phyloP scores from a whole-genome alignment of 92 coral and sea anemone species.

The Porites lobata region DNA sequence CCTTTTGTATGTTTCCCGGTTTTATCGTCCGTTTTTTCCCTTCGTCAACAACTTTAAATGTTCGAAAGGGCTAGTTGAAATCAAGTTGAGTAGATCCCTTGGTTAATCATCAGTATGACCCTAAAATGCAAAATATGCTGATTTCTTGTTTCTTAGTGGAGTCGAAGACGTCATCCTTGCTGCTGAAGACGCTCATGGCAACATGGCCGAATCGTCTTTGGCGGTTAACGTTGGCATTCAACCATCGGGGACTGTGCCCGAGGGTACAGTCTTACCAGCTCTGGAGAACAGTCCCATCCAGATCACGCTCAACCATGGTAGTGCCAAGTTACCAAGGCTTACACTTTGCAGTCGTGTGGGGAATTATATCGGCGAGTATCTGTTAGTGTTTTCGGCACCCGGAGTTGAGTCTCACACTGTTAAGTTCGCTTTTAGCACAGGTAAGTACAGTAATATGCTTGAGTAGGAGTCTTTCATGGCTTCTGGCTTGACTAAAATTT shows the following conservation, averaged over 20 bases:
- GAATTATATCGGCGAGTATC: constrained; percentile 84
- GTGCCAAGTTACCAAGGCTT: constrained; percentile 80
- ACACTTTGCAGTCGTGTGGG: constrained; percentile 77
- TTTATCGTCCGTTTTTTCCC: not conserved
- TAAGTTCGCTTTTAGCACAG: constrained; percentile 87
- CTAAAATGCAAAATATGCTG: not conserved
- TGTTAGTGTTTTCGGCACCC: constrained; percentile 74
- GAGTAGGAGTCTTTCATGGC: no score
- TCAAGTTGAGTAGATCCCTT: not conserved
- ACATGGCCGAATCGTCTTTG: constrained; percentile 65
- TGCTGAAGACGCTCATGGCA: constrained; percentile 61
- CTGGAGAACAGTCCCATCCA: constrained; percentile 73
- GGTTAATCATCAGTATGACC: not conserved
- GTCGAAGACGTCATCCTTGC: constrained; percentile 68
- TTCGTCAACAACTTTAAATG: not conserved
- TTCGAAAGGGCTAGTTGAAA: not conserved
- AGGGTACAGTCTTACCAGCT: constrained; percentile 60
- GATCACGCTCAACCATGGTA: constrained; percentile 65
- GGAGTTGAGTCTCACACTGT: constrained; percentile 56
- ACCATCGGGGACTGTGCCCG: constrained; percentile 69
- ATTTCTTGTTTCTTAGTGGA: constrained; percentile 54
- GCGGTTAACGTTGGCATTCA: constrained; percentile 63
- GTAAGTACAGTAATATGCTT: constrained; percentile 32
- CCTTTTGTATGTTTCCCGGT: not conserved
- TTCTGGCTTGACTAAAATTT: no score